Percentiles rank a stretch among this genome's conserved stretches.
These are phyloP conservation scores for Acropternis orthonyx DNA, from an alignment of 2,797 vertebrate species.

Conservation along the genomic window DNA sequence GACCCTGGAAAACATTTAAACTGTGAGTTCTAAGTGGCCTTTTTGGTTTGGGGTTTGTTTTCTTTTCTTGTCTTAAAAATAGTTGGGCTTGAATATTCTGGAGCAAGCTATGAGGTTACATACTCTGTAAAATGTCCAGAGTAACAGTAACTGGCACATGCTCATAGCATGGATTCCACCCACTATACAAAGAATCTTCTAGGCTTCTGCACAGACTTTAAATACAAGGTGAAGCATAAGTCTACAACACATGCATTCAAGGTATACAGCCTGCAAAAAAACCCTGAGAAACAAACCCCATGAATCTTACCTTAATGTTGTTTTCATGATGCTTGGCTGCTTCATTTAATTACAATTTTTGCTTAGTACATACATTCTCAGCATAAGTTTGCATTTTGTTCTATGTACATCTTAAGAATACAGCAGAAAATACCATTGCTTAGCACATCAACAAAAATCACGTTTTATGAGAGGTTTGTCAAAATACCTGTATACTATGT, in stretches of 20 bases:
- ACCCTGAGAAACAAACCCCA: background rate
- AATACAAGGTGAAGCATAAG: background rate
- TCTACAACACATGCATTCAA: background rate
- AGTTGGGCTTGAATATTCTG: background rate
- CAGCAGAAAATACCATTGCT: slow-evolving; percentile 42
- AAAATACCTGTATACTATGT: slow-evolving; percentile 20
- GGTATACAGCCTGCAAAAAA: background rate
- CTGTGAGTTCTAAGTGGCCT: background rate
- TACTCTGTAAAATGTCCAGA: background rate
- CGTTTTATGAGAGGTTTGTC: background rate
- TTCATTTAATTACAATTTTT: slow-evolving; percentile 29
- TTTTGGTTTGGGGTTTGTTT: background rate
- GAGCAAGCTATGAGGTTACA: background rate
- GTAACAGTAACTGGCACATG: background rate
- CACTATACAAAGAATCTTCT: background rate
- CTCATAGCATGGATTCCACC: background rate
- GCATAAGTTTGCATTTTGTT: slow-evolving; percentile 27
- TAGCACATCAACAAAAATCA: slow-evolving; percentile 39
- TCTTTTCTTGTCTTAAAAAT: background rate
- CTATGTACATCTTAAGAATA: slow-evolving; percentile 39
- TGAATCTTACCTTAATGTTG: slow-evolving; percentile 8
- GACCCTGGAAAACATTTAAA: background rate
- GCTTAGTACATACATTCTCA: slow-evolving; percentile 7
- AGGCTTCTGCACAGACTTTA: background rate
- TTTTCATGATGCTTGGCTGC: background rate